Conservation (phyloP, 2,113 vertebrate species). For the Lagopus leucura region DNA sequence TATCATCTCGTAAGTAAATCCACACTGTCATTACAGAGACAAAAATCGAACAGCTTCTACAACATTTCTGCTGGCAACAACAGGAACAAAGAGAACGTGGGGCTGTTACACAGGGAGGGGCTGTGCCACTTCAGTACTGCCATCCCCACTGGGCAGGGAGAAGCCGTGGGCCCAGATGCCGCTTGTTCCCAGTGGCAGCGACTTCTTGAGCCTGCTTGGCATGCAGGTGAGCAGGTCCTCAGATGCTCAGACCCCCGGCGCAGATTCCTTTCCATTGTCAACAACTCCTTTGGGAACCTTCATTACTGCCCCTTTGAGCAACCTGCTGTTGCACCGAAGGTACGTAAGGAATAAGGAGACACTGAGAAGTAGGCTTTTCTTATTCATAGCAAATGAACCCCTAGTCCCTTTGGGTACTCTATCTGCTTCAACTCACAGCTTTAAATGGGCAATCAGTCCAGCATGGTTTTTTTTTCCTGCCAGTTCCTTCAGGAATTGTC, state of each 20-base stretch:
- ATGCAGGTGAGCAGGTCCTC: neutral
- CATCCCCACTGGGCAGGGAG: neutral
- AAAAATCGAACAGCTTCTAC: neutral
- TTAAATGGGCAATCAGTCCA: neutral
- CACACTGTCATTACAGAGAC: neutral
- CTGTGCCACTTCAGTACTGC: accelerated
- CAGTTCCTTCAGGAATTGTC: neutral
- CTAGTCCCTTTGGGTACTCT: neutral
- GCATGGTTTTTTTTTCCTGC: neutral
- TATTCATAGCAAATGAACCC: neutral
- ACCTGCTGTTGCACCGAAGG: neutral
- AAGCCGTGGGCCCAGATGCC: accelerated
- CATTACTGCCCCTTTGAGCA: neutral
- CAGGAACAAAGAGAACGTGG: neutral
- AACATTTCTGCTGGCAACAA: neutral
- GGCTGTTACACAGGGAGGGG: accelerated
- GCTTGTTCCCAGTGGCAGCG: neutral
- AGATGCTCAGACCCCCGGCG: neutral
- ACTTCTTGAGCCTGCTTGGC: neutral
- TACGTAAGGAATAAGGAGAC: neutral
- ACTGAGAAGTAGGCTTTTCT: neutral
- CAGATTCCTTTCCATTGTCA: neutral
- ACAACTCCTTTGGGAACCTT: neutral
- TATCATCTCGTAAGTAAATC: neutral
- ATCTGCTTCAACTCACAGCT: neutral